Evolutionary conservation across 2,113 vertebrate genomes (phyloP).

Genomic region (Noturus placidus): DNA sequence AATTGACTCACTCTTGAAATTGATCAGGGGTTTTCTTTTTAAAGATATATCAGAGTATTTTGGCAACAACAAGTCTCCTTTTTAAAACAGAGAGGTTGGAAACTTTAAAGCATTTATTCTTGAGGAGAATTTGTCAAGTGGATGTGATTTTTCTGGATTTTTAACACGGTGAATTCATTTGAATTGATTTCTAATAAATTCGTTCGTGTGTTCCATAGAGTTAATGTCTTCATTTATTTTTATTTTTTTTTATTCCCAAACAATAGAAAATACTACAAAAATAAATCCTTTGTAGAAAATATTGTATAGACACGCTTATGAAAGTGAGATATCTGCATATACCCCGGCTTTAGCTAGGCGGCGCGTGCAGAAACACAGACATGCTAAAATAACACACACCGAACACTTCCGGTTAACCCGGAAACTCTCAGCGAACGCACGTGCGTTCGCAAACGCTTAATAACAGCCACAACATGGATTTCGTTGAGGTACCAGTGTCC

Average conservation of each 20-base stretch:
- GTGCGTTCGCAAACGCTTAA: neutral
- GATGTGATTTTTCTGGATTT: neutral
- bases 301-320: no score
- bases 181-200: neutral
- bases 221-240: neutral
- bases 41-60: neutral
- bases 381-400: neutral
- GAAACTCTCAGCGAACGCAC: conserved; percentile 25
- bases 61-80: neutral
- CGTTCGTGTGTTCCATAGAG: neutral
- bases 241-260: neutral
- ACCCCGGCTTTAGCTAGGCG: neutral
- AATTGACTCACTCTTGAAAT: neutral
- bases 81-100: neutral
- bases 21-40: neutral
- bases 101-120: no score
- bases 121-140: neutral
- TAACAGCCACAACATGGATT: conserved; percentile 14
- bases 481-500: conserved; percentile 1
- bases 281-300: neutral
- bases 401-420: neutral
- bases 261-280: neutral
- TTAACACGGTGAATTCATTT: neutral
- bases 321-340: no score
- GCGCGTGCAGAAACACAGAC: neutral